Evolutionary conservation across 2,888 invertebrate genomes (phyloP), one percentile per base, ranked within the genome.

Genomic region (Autographa pulchrina): DNA sequence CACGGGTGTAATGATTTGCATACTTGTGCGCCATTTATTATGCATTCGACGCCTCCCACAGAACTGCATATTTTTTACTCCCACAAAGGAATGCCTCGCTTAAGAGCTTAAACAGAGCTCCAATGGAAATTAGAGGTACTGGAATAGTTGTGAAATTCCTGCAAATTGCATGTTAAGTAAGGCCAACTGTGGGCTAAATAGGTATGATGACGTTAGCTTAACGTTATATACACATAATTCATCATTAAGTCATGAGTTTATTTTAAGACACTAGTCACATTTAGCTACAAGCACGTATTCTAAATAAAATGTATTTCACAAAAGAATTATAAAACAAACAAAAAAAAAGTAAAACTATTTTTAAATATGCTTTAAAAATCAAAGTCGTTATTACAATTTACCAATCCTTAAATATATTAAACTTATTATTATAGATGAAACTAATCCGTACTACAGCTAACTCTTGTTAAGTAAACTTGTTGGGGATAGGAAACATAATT

Each of bases 1-100:
- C 43, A 64, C 63, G 35, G 25, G 63, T 56, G 32, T 56, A 62
- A 62, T 65, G 52, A 54, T 75, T 81, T 73, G 52, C 72, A 73
- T 68, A 64, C 18, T 54, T 56, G 67, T 43, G 52, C 60, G 52
- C 25, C 59, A 65, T 81, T 20, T 62, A 76, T 78, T 70, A 81
- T 77, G 63, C 69, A 79, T 79, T 72, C 72, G 60, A 58, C 69
- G 70, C 65, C 58, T 43, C 62, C 68, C 35, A 77, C 66, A n/a
- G 62, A 65, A 62, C 69, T 68, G 70, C 54, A 77, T 77, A 81
- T 74, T 81, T 68, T 62, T 66, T 65, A 18, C 54, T 48, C 20
- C 69, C 56, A 67, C 74, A 74, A 67, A 74, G 41, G 61, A 54
- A 65, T 56, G 64, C 32, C 38, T 64, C 6, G 58, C 35, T 66